These are phyloP conservation scores for Notiomystis cincta DNA, from an alignment of 2,113 vertebrate species.

Conservation along the genomic window DNA sequence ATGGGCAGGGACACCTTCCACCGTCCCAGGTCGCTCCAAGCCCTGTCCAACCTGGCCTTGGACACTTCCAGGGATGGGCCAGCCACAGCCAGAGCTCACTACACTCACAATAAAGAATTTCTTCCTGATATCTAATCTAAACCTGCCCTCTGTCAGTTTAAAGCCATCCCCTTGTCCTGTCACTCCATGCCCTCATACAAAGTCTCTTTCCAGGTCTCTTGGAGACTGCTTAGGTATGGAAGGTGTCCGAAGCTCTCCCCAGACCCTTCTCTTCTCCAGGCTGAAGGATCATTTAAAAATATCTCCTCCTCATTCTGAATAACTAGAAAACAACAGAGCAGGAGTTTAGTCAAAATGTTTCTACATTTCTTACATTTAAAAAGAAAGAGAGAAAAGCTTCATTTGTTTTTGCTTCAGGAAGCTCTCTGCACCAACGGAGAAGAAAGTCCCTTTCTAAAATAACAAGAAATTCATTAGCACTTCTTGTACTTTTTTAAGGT, in stretches of 20 bases:
- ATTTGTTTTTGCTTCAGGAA: constrained; percentile 63
- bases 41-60: neutral
- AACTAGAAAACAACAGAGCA: neutral
- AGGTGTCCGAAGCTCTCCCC: neutral
- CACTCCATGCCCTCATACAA: neutral
- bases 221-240: neutral
- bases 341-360: neutral
- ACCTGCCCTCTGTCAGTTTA: neutral
- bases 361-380: neutral
- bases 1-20: neutral
- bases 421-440: neutral
- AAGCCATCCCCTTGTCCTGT: neutral
- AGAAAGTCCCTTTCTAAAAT: constrained; percentile 69
- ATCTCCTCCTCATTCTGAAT: neutral
- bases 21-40: neutral
- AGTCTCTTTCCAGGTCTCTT: neutral
- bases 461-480: constrained; percentile 66
- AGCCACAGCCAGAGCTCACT: neutral
- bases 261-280: neutral
- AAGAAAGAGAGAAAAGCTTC: constrained; percentile 30
- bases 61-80: neutral
- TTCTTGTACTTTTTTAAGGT: constrained; percentile 63
- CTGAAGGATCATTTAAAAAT: neutral
- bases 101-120: neutral
- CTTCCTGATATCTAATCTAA: neutral